These are phyloP conservation scores for Mellivora capensis DNA, from an alignment of 2,113 vertebrate species.

Conservation along the genomic window DNA sequence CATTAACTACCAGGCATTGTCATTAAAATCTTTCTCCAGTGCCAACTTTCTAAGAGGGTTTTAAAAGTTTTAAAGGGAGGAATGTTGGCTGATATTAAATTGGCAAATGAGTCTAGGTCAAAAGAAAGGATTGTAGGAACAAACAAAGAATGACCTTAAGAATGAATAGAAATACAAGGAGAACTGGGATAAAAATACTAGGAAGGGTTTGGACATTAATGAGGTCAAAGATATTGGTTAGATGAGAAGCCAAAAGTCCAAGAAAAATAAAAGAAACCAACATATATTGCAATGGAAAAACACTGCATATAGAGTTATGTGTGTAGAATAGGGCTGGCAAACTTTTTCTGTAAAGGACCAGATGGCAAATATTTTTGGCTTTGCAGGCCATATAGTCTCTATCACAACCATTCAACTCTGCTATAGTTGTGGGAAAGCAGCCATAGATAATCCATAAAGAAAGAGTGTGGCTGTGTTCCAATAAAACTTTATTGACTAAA, in stretches of 20 bases:
- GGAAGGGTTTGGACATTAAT: neutral
- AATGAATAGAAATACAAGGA: slow-evolving; percentile 22
- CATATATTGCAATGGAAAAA: neutral
- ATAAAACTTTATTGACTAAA: slow-evolving; percentile 73
- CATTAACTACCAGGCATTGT: slow-evolving; percentile 26
- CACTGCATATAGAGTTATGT: slow-evolving; percentile 32
- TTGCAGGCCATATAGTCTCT: slow-evolving; percentile 48
- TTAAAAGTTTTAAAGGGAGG: slow-evolving; percentile 24
- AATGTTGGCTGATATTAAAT: slow-evolving; percentile 47
- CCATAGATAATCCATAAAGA: slow-evolving; percentile 50
- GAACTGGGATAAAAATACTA: neutral
- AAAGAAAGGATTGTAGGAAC: neutral
- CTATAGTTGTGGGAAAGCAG: slow-evolving; percentile 49
- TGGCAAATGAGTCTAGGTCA: slow-evolving; percentile 17
- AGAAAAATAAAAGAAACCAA: neutral
- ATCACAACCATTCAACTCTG: slow-evolving; percentile 48
- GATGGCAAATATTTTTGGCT: slow-evolving; percentile 73
- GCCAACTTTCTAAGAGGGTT: slow-evolving; percentile 31
- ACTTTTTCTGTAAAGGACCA: slow-evolving; percentile 61
- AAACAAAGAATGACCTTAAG: neutral
- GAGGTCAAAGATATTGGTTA: slow-evolving; percentile 15
- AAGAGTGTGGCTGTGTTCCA: slow-evolving; percentile 52
- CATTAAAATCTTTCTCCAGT: slow-evolving; percentile 35
- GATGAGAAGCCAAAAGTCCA: neutral
- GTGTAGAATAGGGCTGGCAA: slow-evolving; percentile 41